Percentiles rank a stretch among this genome's conserved stretches.
Conservation (phyloP, 2,888 invertebrate species). For the Stenurella melanura region DNA sequence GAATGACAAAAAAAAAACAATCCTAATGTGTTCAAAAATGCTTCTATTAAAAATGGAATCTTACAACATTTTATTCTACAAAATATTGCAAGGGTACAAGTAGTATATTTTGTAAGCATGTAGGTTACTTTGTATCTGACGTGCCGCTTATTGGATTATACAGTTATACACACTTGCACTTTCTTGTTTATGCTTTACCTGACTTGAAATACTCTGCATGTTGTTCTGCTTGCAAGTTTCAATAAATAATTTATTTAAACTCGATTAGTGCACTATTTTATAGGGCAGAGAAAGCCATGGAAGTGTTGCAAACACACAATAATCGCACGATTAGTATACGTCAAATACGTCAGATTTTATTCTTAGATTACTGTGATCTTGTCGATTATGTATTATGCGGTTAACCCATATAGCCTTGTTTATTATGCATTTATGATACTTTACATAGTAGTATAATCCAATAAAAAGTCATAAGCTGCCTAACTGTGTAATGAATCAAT, state of each 20-base stretch:
- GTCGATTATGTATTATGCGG: neutral
- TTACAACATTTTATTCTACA: too few relatives aligned
- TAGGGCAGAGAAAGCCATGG: slow-evolving; percentile 30
- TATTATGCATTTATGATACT: neutral
- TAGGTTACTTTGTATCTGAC: slow-evolving; percentile 12
- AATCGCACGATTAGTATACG: neutral
- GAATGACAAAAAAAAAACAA: too few relatives aligned
- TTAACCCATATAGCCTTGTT: neutral
- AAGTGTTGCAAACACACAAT: slow-evolving; percentile 18
- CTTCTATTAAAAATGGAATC: too few relatives aligned
- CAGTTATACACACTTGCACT: slow-evolving; percentile 18
- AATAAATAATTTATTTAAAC: slow-evolving; percentile 35
- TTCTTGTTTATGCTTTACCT: slow-evolving; percentile 32
- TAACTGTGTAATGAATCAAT: neutral
- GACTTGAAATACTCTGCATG: slow-evolving; percentile 11
- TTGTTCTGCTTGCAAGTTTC: slow-evolving; percentile 21
- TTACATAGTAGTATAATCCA: neutral
- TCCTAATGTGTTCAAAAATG: too few relatives aligned
- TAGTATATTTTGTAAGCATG: neutral
- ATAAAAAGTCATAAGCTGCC: neutral
- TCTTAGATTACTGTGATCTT: neutral
- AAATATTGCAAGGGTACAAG: neutral
- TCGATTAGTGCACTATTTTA: slow-evolving; percentile 31
- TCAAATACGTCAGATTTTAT: neutral
- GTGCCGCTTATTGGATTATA: slow-evolving; percentile 3